Percentiles rank a stretch among this genome's conserved stretches.
phyloP scores from a whole-genome alignment of 2,113 vertebrate genomes.

The Cryptotis parvus region DNA sequence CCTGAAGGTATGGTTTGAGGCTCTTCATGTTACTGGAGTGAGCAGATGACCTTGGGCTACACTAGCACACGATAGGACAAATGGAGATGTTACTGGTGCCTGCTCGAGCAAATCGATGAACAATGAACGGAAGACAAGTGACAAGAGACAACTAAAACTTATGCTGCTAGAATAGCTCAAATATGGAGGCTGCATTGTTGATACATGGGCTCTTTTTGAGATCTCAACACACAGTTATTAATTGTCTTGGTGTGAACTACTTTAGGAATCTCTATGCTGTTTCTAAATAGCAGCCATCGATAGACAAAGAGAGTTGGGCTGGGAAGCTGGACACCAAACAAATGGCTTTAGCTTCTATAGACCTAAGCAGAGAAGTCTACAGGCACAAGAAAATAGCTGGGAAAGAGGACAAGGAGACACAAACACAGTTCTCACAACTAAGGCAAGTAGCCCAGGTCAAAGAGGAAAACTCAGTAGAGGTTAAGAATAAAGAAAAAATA shows the following conservation, averaged over 20 bases:
- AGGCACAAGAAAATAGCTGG: not conserved
- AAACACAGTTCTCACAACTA: not conserved
- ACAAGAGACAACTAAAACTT: no score
- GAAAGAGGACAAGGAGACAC: not conserved
- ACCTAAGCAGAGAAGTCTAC: not conserved
- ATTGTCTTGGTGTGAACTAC: not conserved
- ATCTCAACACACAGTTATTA: not conserved
- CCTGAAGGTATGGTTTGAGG: no score
- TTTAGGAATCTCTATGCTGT: not conserved
- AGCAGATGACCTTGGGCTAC: no score
- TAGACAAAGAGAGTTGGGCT: not conserved
- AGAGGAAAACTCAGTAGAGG: not conserved
- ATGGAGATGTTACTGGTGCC: no score
- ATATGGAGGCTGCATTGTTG: not conserved
- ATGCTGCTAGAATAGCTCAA: not conserved
- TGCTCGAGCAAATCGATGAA: no score
- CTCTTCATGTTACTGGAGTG: no score
- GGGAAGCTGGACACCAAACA: not conserved
- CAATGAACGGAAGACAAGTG: no score
- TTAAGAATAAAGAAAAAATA: conserved; percentile 10
- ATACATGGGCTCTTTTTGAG: not conserved
- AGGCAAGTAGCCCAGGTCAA: not conserved
- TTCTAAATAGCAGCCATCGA: not conserved
- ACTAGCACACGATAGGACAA: no score
- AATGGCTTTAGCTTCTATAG: not conserved